A percentile compares a stretch with the other conserved stretches of the same genome.
Evolutionary conservation across 2,888 invertebrate species (phyloP).

Genomic region (Miltochrista miniata): DNA sequence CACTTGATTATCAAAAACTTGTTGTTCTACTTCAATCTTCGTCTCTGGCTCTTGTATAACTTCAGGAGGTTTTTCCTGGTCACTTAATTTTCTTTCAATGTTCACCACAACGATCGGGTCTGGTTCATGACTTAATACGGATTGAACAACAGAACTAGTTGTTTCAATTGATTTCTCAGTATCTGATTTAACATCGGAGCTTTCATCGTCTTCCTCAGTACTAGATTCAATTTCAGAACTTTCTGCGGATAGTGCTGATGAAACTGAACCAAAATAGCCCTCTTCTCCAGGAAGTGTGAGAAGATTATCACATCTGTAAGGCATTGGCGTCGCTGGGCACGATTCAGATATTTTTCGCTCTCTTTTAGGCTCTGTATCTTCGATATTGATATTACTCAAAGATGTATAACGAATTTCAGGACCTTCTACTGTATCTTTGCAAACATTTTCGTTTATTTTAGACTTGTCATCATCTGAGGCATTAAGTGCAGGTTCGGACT

Average conservation of each 20-base stretch:
- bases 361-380: conserved; percentile 34
- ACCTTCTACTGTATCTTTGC: conserved; percentile 30
- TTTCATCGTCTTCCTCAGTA: conserved; percentile 76
- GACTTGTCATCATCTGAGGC: conserved; percentile 55
- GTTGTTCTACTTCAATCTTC: conserved; percentile 25
- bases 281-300: conserved; percentile 65
- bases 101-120: conserved; percentile 58
- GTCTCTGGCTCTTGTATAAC: conserved; percentile 15
- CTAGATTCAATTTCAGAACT: conserved; percentile 74
- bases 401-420: conserved; percentile 70
- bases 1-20: conserved; percentile 30
- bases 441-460: conserved; percentile 23
- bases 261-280: conserved; percentile 69
- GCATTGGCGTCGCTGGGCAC: conserved; percentile 71
- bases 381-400: conserved; percentile 62
- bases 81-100: conserved; percentile 65
- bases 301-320: conserved; percentile 62
- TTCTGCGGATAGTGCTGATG: conserved; percentile 72
- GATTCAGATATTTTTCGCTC: conserved; percentile 71
- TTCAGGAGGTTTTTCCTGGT: conserved; percentile 33
- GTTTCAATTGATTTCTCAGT: conserved; percentile 77
- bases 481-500: conserved; percentile 67
- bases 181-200: conserved; percentile 76
- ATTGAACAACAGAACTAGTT: conserved; percentile 82
- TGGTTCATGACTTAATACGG: conserved; percentile 70